These are phyloP conservation scores for Peromyscus californicus DNA, from an alignment of 2,113 vertebrate genomes.

Conservation along the genomic window DNA sequence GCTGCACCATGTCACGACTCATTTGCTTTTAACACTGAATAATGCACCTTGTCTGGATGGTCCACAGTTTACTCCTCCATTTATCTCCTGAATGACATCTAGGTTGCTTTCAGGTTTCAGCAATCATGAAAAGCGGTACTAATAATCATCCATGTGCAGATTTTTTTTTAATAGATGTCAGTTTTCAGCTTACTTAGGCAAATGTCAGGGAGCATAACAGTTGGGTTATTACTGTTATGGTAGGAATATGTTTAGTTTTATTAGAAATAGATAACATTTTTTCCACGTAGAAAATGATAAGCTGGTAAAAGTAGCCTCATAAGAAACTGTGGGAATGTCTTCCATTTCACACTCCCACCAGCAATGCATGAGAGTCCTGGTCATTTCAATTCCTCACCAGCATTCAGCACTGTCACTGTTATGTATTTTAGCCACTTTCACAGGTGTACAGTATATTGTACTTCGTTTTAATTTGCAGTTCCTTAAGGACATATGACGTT, in stretches of 20 bases:
- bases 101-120: neutral
- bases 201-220: neutral
- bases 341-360: neutral
- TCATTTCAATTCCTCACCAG: neutral
- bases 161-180: neutral
- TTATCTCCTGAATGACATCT: neutral
- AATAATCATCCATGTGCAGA: neutral
- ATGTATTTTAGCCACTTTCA: neutral
- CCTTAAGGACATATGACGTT: neutral
- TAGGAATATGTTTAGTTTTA: neutral
- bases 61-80: neutral
- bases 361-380: neutral
- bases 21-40: neutral
- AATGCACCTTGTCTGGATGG: neutral
- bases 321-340: neutral
- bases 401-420: neutral
- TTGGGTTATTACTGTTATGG: neutral
- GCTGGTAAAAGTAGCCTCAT: neutral
- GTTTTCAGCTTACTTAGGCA: neutral
- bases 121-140: neutral
- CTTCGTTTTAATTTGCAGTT: slow-evolving; percentile 14
- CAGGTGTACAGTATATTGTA: neutral
- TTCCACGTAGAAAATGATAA: neutral
- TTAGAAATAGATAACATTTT: neutral
- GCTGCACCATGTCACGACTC: neutral